Conservation (phyloP, 2,797 vertebrate species). For the Gallinago nigripennis region DNA sequence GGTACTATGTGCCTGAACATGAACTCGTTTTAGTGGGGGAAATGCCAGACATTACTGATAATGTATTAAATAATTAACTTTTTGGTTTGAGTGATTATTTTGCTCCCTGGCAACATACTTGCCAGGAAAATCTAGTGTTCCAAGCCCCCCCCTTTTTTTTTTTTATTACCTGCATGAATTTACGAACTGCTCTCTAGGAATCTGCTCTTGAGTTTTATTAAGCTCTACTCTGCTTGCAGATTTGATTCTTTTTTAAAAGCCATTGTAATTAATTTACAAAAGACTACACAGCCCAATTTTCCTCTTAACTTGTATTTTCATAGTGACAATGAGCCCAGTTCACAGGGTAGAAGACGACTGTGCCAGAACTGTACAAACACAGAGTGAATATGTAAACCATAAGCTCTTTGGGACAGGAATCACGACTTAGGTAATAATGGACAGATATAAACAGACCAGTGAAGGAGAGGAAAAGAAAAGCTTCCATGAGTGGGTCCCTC, state of each 20-base stretch:
- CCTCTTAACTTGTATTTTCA: background rate
- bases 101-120: background rate
- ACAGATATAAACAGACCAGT: background rate
- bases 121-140: background rate
- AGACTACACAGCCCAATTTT: background rate
- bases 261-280: background rate
- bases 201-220: background rate
- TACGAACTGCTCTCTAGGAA: background rate
- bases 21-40: background rate
- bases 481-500: background rate
- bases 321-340: background rate
- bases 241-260: background rate
- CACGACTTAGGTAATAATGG: background rate
- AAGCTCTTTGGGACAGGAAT: background rate
- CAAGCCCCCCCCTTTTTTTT: background rate
- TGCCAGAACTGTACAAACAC: background rate
- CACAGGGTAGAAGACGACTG: background rate
- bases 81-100: background rate
- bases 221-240: background rate
- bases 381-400: background rate
- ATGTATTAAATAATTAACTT: background rate
- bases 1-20: background rate
- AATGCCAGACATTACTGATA: background rate
- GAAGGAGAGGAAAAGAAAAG: background rate
- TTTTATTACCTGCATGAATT: background rate